Percentiles rank a stretch among this genome's conserved stretches.
phyloP scores from a whole-genome alignment of 2,113 vertebrate species.

The Prunella fulvescens region DNA sequence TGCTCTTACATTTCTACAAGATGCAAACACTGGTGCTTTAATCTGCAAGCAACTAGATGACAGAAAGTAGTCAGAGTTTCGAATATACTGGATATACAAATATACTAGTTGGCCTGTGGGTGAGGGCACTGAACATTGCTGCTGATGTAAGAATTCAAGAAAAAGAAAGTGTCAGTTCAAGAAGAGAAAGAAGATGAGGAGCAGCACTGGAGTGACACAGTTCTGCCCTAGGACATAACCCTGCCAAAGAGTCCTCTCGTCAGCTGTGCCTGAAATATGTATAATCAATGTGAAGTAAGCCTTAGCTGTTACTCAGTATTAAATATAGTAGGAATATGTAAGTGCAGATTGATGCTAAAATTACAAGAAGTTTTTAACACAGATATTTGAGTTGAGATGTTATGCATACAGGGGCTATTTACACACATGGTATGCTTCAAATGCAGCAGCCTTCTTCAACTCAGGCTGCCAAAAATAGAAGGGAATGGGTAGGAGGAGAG shows the following conservation, averaged over 20 bases:
- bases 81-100: neutral
- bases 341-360: neutral
- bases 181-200: neutral
- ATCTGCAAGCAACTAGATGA: neutral
- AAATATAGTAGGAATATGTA: neutral
- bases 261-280: neutral
- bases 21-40: neutral
- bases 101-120: neutral
- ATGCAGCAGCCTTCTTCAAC: neutral
- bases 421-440: neutral
- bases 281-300: neutral
- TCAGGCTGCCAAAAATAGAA: neutral
- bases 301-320: neutral
- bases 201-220: neutral
- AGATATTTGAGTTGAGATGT: neutral
- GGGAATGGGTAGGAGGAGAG: neutral
- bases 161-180: slow-evolving; percentile 19
- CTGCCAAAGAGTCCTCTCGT: neutral
- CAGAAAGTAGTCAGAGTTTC: neutral
- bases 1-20: neutral
- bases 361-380: neutral
- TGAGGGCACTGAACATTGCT: neutral
- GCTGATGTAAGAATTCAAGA: slow-evolving; percentile 21
- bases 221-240: slow-evolving; percentile 7
- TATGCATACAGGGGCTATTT: neutral